These are phyloP conservation scores for Grammomys dolichurus DNA, from an alignment of 2,113 vertebrate species.

Conservation along the genomic window DNA sequence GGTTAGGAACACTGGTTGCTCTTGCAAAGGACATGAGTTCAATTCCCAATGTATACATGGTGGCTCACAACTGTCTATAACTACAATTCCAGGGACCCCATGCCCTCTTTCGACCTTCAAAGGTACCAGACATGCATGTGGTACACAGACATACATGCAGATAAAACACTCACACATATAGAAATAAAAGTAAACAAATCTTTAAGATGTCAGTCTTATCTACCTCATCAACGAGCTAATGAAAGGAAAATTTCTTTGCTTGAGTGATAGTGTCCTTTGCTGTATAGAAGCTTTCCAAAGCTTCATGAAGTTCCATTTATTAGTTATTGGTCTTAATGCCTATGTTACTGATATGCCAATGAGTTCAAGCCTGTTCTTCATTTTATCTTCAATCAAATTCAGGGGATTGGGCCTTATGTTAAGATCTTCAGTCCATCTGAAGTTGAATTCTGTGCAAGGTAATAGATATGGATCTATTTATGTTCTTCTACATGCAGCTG, in stretches of 20 bases:
- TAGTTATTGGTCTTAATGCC: not conserved
- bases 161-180: not conserved
- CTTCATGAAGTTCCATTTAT: not conserved
- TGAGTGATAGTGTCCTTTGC: not conserved
- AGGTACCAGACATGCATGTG: accelerated
- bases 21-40: not conserved
- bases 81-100: not conserved
- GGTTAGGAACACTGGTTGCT: not conserved
- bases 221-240: not conserved
- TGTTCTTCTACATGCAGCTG: not conserved
- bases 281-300: not conserved
- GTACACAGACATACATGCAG: not conserved
- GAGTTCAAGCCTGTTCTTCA: not conserved
- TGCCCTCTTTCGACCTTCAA: not conserved
- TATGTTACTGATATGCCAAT: not conserved
- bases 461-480: not conserved
- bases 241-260: not conserved
- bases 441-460: not conserved
- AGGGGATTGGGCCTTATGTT: not conserved
- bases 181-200: not conserved
- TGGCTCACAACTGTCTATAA: not conserved
- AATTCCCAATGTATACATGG: not conserved
- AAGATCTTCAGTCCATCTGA: not conserved
- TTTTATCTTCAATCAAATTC: not conserved
- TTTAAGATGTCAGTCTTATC: not conserved